Percentiles rank a stretch among this genome's conserved stretches.
Evolutionary conservation across 2,797 vertebrate genomes (phyloP).

Genomic region (Schizothorax lantsangensis): DNA sequence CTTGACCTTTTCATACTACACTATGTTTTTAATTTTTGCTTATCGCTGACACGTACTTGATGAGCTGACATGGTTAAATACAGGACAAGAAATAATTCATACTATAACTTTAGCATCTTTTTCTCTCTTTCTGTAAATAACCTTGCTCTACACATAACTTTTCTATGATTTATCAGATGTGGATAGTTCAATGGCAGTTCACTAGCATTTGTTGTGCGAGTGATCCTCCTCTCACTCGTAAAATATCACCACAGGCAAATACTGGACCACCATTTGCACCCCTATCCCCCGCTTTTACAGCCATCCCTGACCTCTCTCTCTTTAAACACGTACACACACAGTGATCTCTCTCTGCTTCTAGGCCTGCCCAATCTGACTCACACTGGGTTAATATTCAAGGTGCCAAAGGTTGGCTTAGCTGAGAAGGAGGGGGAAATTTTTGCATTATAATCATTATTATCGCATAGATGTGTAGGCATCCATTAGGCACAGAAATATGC

Average conservation of each 20-base stretch:
- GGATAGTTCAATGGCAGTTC: conserved; percentile 6
- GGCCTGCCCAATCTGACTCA: conserved; percentile 26
- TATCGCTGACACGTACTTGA: background rate
- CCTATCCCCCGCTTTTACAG: background rate
- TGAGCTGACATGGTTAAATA: background rate
- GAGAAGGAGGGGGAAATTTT: conserved; percentile 53
- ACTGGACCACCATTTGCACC: background rate
- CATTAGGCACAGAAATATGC: conserved; percentile 78
- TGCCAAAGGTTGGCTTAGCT: conserved; percentile 61
- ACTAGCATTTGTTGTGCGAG: background rate
- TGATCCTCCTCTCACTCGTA: background rate
- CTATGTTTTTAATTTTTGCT: conserved; percentile 58
- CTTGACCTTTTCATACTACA: conserved; percentile 74
- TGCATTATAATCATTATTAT: conserved; percentile 62
- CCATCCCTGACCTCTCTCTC: background rate
- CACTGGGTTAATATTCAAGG: conserved; percentile 53
- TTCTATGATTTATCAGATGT: conserved; percentile 7
- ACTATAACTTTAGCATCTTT: background rate
- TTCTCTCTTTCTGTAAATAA: conserved; percentile 8
- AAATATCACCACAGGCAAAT: conserved; percentile 27
- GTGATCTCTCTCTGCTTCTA: background rate
- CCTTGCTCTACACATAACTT: background rate
- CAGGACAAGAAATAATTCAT: background rate
- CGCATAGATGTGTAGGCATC: conserved; percentile 73
- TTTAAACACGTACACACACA: background rate